phyloP scores from a whole-genome alignment of 2,888 invertebrate genomes.

The Chrysolina oricalcia region DNA sequence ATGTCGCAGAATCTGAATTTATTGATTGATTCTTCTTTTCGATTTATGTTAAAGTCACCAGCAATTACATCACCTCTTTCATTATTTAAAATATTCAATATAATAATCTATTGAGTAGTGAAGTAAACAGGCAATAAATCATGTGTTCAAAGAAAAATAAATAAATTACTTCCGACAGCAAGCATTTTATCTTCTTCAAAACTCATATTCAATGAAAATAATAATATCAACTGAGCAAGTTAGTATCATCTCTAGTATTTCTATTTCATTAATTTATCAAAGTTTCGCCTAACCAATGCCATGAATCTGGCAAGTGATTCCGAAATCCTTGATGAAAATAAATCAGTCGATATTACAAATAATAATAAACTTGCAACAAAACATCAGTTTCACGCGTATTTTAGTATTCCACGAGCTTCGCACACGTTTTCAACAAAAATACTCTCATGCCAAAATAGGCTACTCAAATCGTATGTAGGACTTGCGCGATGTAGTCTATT shows the following conservation, averaged over 20 bases:
- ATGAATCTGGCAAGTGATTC: constrained; percentile 6
- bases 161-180: too few relatives aligned
- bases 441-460: constrained; percentile 24
- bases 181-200: too few relatives aligned
- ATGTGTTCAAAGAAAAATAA: too few relatives aligned
- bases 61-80: too few relatives aligned
- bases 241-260: neutral
- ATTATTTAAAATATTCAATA: too few relatives aligned
- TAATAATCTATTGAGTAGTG: too few relatives aligned
- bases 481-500: constrained; percentile 15
- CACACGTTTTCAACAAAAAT: constrained; percentile 25
- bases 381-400: constrained; percentile 17
- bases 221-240: neutral
- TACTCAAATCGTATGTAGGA: constrained; percentile 16
- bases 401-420: constrained; percentile 14
- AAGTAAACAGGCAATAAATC: too few relatives aligned
- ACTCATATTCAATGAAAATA: neutral
- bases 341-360: constrained; percentile 8
- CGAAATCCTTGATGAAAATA: constrained; percentile 7
- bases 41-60: too few relatives aligned
- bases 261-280: neutral
- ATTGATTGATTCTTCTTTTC: too few relatives aligned
- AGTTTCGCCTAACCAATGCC: neutral
- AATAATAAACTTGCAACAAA: constrained; percentile 18
- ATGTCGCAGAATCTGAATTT: too few relatives aligned